A percentile compares a stretch with the other conserved stretches of the same genome.
These are phyloP conservation scores for Mesorhabditis belari DNA, from an alignment of 2,888 invertebrate genomes.

Conservation along the genomic window DNA sequence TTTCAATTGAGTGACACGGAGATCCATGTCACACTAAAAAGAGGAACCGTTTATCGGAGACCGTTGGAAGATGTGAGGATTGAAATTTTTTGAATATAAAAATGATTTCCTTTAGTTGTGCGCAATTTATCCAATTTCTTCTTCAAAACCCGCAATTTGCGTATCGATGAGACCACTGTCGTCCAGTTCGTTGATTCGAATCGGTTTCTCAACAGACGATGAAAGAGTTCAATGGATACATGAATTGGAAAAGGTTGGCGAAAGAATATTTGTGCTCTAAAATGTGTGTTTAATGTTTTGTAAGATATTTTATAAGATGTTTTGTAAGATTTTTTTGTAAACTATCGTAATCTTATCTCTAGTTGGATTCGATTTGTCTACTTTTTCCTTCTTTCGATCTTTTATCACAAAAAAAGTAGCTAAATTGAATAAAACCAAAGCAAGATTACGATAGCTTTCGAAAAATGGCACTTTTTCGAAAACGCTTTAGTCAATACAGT, in stretches of 20 bases:
- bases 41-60: background rate
- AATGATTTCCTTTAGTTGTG: no score
- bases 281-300: background rate
- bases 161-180: background rate
- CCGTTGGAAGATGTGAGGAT: background rate
- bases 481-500: no score
- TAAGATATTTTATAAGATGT: background rate
- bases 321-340: no score
- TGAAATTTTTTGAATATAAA: no score
- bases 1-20: background rate
- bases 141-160: background rate
- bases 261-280: background rate
- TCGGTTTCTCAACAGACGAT: conserved; percentile 4
- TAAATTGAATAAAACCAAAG: no score
- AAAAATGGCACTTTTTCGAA: no score
- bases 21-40: background rate
- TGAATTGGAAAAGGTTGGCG: conserved; percentile 2
- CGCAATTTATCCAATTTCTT: no score
- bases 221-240: conserved; percentile 6
- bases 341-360: no score
- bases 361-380: no score
- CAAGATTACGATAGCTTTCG: no score
- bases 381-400: no score
- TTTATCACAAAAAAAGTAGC: no score
- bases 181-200: background rate